phyloP scores from a whole-genome alignment of 2,888 invertebrate genomes.

The Tanytarsus gracilentus region DNA sequence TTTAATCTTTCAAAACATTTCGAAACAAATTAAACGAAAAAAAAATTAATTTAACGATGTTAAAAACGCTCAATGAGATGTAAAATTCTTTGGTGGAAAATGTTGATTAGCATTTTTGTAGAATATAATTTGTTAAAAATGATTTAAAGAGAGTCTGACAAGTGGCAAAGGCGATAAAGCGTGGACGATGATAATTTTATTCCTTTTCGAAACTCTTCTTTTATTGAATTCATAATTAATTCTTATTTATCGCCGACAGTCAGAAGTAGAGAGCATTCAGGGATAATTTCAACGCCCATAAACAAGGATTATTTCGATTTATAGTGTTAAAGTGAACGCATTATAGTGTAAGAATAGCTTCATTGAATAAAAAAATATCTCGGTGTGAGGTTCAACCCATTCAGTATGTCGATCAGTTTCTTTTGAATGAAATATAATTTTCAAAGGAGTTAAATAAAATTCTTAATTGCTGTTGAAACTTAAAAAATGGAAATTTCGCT shows the following conservation, averaged over 20 bases:
- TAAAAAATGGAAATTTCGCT: no score
- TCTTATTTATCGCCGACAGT: not conserved
- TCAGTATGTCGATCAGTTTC: no score
- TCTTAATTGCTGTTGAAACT: no score
- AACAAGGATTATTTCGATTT: conserved; percentile 22
- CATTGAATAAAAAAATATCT: not conserved
- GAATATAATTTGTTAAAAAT: conserved; percentile 5
- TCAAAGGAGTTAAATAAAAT: no score
- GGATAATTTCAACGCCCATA: conserved; percentile 19
- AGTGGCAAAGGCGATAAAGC: not conserved
- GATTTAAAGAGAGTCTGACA: not conserved
- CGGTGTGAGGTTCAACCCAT: not conserved
- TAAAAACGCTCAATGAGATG: no score
- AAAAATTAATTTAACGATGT: no score
- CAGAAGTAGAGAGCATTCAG: not conserved
- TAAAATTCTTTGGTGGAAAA: no score
- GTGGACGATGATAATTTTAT: not conserved
- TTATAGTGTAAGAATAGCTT: conserved; percentile 8
- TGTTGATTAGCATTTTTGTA: conserved; percentile 9
- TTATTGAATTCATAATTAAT: conserved; percentile 14
- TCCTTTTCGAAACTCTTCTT: not conserved
- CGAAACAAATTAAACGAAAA: no score
- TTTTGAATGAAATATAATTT: no score
- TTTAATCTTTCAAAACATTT: not conserved
- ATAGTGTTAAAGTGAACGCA: conserved; percentile 2